Evolutionary conservation across 1,140 invertebrate genomes (phyloP), one percentile per base, ranked within the genome.

Genomic region (Drosophila aff.): DNA sequence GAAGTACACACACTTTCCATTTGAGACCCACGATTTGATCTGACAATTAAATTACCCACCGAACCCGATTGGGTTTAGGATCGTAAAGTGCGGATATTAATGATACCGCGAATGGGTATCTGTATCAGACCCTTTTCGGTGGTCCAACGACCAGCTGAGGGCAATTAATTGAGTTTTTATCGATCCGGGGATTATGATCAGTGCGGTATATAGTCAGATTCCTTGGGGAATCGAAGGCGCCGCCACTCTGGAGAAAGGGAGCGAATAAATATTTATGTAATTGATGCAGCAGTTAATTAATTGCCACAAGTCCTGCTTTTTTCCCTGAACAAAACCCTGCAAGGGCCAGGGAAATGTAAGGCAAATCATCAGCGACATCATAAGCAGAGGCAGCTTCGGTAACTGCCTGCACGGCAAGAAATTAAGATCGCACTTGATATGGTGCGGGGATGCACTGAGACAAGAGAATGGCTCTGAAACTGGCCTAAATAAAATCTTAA

Each of bases 211-310:
- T 71, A 31, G 41, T 23, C 33, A 13, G n/a, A 57, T 77, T 55
- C 73, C 83, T 49, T 23, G 57, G 76, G 80, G 78, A 73, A 23
- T 60, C 38, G 67, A 50, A 73, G 67, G 67, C 69, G 78, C 81
- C 65, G 72, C 31, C 31, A 13, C n/a, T 47, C 46, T 52, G 52
- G 47, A 50, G 59, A 65, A 71, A 66, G 43, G 26, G 33, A 60
- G 33, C 58, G 57, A 58, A 60, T 58, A 74, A 64, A 79, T 78
- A 87, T 78, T 90, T 89, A 87, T 78, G 83, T 89, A 90, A 90
- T 89, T 90, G 85, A 90, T 81, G 78, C 84, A 65, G 59, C 62
- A 90, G 84, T 90, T 87, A 87, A 87, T 87, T 87, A 87, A 87
- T 87, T 87, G 84, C 81, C 83, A 84, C 84, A 87, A 87, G 81